Base-by-base conservation (phyloP, 92 coral and sea anemone species). In the Actinernus sp. region DNA sequence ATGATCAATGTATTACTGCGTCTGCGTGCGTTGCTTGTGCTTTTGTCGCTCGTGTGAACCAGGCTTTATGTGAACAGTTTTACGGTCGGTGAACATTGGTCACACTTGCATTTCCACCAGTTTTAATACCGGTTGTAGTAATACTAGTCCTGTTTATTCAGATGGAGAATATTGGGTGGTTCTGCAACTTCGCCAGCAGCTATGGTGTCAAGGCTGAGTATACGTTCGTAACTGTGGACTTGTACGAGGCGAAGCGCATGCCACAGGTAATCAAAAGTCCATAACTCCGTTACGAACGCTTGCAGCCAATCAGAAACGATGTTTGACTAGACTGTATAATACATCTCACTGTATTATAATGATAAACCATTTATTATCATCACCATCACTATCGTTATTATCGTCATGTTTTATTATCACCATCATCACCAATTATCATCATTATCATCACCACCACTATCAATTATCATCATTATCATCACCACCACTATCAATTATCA, bases 111-210 rank as follows among this genome's bases (percentile, higher is more conserved):
- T 36, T 7, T 58, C 3, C 4, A 16, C 17, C 27, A 16, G 10
- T 18, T 51, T 22, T 16, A 66, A 14, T 19, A 30, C 17, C 7
- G 23, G 32, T 10, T 22, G 19, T n/a, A 12, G 22, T 18, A 36
- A 51, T 49, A 40, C 55, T 17, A 1, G 20, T 38, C n/a, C n/a
- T 66, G 29, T 48, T 19, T 16, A 54, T 27, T 49, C 73, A 89
- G 96, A 89, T 89, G 96, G 96, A 89, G 37, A 89, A 89, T 55
- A 89, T 89, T 62, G 91, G 88, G 29, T 78, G 51, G 58, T 89
- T 89, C 61, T 73, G 82, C 22, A 78, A 84, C 32, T 89, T 89
- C 48, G 72, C 74, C n/a, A 65, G 62, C 11, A 49, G 43, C 1
- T 86, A 85, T 33, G 93, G 93, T 0, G 71, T 93, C 18, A 86